A percentile compares a stretch with the other conserved stretches of the same genome.
Evolutionary conservation across 2,113 vertebrate species (phyloP).

Genomic region (Gorsachius goisagi): DNA sequence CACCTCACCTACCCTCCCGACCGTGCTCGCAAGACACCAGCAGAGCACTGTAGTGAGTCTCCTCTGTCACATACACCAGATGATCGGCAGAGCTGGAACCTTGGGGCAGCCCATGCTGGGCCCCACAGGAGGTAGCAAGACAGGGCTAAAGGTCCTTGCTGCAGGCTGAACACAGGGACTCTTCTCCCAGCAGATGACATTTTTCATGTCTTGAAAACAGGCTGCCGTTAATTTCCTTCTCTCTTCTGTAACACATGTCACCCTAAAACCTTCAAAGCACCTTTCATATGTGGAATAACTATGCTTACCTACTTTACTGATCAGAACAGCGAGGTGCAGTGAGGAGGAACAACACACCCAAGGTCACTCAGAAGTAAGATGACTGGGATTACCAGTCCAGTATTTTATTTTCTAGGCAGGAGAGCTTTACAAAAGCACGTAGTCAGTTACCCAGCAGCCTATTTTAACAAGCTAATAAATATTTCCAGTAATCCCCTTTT

Average conservation of each 20-base stretch:
- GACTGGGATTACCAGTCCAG: neutral
- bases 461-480: neutral
- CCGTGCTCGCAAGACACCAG: fast-evolving
- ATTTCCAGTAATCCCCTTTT: neutral
- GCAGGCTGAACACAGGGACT: neutral
- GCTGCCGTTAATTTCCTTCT: neutral
- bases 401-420: neutral
- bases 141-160: neutral
- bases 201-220: neutral
- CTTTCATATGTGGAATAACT: neutral
- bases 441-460: neutral
- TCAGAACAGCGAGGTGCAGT: neutral
- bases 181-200: neutral
- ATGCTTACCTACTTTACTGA: neutral
- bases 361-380: neutral
- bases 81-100: neutral
- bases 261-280: neutral
- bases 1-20: neutral
- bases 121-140: neutral
- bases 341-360: neutral
- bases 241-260: fast-evolving
- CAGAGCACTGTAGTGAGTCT: fast-evolving
- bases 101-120: fast-evolving
- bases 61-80: neutral
- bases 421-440: neutral